phyloP scores from a whole-genome alignment of 2,888 invertebrate genomes.

The Rotaria socialis region DNA sequence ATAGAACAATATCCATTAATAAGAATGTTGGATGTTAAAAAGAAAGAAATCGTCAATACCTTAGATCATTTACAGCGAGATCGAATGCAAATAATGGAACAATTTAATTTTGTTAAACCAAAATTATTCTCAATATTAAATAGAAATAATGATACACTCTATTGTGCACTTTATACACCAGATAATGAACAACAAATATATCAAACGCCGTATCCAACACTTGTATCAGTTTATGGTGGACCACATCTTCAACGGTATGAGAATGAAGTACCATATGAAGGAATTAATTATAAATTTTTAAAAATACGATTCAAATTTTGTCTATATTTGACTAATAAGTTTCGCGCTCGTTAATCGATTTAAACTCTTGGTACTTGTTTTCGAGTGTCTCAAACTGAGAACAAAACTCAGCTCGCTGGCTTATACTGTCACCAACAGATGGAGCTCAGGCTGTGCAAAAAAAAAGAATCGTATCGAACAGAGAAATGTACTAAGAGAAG shows the following conservation, averaged over 20 bases:
- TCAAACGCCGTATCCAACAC: conserved; percentile 86
- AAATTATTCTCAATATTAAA: background rate
- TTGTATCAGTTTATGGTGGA: conserved; percentile 93
- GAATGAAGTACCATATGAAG: background rate
- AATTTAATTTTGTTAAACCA: conserved; percentile 24
- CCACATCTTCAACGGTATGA: conserved; percentile 79
- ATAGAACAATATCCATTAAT: conserved; percentile 6
- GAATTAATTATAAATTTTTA: too few species aligned
- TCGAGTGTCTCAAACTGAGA: too few species aligned
- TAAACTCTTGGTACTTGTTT: too few species aligned
- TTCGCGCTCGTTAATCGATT: too few species aligned
- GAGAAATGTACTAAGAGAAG: too few species aligned
- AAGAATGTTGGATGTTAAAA: conserved; percentile 1
- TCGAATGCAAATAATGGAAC: background rate
- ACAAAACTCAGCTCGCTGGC: too few species aligned
- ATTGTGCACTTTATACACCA: conserved; percentile 20
- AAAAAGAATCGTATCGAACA: too few species aligned
- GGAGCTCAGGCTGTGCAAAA: too few species aligned
- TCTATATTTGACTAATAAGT: too few species aligned
- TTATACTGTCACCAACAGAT: too few species aligned
- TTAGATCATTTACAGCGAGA: background rate
- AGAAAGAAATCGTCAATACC: background rate
- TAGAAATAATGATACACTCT: conserved; percentile 19
- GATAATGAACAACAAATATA: conserved; percentile 60
- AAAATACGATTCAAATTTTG: too few species aligned